These are phyloP conservation scores for Eristalis arbustorum DNA, from an alignment of 2,888 invertebrate species.

Conservation along the genomic window DNA sequence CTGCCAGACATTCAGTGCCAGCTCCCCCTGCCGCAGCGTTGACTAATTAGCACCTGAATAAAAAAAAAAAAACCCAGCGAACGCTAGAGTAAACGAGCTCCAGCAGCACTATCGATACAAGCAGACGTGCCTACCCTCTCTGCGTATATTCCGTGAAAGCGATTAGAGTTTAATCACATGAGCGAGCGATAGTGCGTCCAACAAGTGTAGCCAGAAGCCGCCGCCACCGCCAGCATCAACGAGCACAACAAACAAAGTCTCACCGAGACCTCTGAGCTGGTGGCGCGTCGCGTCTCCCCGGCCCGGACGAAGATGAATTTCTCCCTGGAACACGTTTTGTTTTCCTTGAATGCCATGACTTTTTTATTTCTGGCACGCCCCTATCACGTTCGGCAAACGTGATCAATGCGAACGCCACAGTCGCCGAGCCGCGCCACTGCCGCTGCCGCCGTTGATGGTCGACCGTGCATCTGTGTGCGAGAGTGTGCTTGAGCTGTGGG, in stretches of 20 bases:
- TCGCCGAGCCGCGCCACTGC: no score
- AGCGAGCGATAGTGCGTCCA: neutral
- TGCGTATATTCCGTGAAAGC: conserved; percentile 20
- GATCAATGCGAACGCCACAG: conserved; percentile 35
- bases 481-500: conserved; percentile 19
- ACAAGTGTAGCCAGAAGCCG: conserved; percentile 7
- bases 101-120: conserved; percentile 4
- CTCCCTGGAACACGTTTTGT: conserved; percentile 62
- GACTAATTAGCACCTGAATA: neutral
- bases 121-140: neutral
- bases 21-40: neutral
- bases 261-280: neutral
- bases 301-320: conserved; percentile 36
- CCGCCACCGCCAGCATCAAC: neutral
- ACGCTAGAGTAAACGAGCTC: neutral
- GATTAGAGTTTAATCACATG: conserved; percentile 43
- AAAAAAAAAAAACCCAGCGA: neutral
- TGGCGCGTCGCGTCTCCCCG: conserved; percentile 14
- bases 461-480: conserved; percentile 13
- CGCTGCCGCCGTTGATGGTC: neutral
- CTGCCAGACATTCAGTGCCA: conserved; percentile 5
- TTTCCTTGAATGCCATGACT: conserved; percentile 64
- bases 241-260: conserved; percentile 39
- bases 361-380: conserved; percentile 64
- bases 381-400: conserved; percentile 69